phyloP scores from a whole-genome alignment of 64 coral and sea anemone genomes.

The Montipora efflorescens region DNA sequence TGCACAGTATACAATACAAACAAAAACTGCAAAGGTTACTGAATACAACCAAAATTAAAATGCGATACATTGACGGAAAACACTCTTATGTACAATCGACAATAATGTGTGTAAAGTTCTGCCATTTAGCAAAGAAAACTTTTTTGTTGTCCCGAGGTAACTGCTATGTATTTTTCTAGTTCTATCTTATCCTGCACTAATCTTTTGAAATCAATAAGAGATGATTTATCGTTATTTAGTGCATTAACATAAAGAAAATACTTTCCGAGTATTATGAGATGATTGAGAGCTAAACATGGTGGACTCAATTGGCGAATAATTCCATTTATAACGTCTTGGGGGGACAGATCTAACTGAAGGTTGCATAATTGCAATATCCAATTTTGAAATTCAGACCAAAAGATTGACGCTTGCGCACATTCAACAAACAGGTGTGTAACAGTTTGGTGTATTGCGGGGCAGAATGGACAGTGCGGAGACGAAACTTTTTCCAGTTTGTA shows the following conservation, averaged over 20 bases:
- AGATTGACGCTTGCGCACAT: not conserved
- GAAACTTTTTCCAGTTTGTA: too few species aligned
- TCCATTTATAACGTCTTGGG: not conserved
- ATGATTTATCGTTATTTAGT: too few species aligned
- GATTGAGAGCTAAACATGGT: not conserved
- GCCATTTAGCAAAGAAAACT: not conserved
- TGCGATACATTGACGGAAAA: too few species aligned
- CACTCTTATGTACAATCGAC: too few species aligned
- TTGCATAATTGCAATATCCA: not conserved
- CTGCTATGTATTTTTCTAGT: not conserved
- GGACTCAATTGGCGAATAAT: not conserved
- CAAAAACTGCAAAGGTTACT: too few species aligned
- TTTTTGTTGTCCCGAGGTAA: not conserved
- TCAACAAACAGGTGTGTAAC: not conserved
- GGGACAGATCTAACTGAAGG: not conserved
- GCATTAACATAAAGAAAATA: not conserved
- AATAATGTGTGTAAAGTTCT: too few species aligned
- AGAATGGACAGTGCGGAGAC: not conserved
- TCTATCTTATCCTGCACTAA: not conserved
- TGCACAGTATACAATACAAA: too few species aligned
- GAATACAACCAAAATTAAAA: too few species aligned
- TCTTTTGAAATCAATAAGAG: not conserved
- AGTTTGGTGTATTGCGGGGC: not conserved
- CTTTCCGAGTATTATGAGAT: not conserved
- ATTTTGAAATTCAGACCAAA: conserved; percentile 4